Percentiles rank a stretch among this genome's conserved stretches.
Conservation (phyloP, 2,888 invertebrate species). For the Chymomyza amoena region DNA sequence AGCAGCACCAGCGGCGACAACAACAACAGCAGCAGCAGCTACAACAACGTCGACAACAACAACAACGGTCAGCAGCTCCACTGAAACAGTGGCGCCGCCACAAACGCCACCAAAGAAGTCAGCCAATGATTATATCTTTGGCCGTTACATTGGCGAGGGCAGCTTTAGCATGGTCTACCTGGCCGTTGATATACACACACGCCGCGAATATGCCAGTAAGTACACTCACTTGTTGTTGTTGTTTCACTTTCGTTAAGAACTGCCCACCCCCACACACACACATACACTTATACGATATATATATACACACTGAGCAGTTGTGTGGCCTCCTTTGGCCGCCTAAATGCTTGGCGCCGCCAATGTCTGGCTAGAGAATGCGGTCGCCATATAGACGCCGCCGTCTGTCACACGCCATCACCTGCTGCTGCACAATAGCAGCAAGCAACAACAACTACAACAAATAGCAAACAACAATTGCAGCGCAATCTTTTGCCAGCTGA, state of each 20-base stretch:
- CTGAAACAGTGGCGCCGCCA: slow-evolving; percentile 33
- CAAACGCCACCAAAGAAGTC: slow-evolving; percentile 72
- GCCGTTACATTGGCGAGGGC: slow-evolving; percentile 97
- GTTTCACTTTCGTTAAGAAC: neutral
- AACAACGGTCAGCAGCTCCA: slow-evolving; percentile 33
- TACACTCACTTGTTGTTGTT: slow-evolving; percentile 51
- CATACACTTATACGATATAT: neutral
- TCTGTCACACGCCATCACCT: slow-evolving; percentile 13
- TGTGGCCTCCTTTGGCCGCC: slow-evolving; percentile 17
- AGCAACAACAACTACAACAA: slow-evolving; percentile 10
- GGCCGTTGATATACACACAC: slow-evolving; percentile 93
- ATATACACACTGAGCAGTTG: neutral
- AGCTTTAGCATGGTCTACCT: slow-evolving; percentile 97
- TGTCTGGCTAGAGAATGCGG: slow-evolving; percentile 21
- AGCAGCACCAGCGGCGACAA: slow-evolving; percentile 15
- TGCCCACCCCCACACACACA: slow-evolving; percentile 2
- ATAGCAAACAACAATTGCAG: slow-evolving; percentile 9
- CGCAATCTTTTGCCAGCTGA: slow-evolving; percentile 38
- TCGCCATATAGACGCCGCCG: slow-evolving; percentile 9
- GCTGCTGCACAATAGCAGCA: slow-evolving; percentile 42
- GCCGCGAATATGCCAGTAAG: slow-evolving; percentile 96
- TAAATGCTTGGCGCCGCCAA: slow-evolving; percentile 20
- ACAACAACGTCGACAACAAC: slow-evolving; percentile 44
- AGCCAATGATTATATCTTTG: slow-evolving; percentile 95
- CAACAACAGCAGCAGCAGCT: slow-evolving; percentile 19